A percentile compares a stretch with the other conserved stretches of the same genome.
Evolutionary conservation across 2,113 vertebrate genomes (phyloP).

Genomic region (Hippolais icterina): DNA sequence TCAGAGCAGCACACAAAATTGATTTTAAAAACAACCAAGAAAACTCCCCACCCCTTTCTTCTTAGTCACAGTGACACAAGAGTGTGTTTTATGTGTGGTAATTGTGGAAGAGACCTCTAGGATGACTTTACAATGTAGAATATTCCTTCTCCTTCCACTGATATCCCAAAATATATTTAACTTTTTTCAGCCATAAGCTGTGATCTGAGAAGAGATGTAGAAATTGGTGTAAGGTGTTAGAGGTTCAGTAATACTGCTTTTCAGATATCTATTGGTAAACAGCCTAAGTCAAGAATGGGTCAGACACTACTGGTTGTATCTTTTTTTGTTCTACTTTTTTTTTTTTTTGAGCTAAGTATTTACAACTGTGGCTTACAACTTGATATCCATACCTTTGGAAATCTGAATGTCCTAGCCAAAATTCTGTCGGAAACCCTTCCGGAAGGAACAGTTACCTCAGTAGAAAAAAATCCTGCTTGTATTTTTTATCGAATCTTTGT

Average conservation of each 20-base stretch:
- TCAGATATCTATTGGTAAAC: not conserved
- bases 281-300: not conserved
- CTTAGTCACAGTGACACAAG: not conserved
- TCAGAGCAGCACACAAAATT: not conserved
- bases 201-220: not conserved
- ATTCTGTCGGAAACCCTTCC: not conserved
- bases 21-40: not conserved
- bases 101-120: not conserved
- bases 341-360: not conserved
- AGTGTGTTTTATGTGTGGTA: not conserved
- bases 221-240: not conserved
- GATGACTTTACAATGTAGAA: not conserved
- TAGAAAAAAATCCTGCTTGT: not conserved
- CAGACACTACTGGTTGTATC: not conserved
- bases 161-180: not conserved
- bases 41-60: not conserved
- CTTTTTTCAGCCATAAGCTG: not conserved
- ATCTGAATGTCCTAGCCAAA: not conserved
- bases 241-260: not conserved
- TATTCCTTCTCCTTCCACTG: not conserved
- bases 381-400: not conserved
- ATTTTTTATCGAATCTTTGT: not conserved
- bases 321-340: not conserved
- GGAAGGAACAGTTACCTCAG: not conserved
- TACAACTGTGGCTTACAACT: not conserved